Base-by-base conservation (phyloP, 2,113 vertebrate species). In the Spilogale gracilis region DNA sequence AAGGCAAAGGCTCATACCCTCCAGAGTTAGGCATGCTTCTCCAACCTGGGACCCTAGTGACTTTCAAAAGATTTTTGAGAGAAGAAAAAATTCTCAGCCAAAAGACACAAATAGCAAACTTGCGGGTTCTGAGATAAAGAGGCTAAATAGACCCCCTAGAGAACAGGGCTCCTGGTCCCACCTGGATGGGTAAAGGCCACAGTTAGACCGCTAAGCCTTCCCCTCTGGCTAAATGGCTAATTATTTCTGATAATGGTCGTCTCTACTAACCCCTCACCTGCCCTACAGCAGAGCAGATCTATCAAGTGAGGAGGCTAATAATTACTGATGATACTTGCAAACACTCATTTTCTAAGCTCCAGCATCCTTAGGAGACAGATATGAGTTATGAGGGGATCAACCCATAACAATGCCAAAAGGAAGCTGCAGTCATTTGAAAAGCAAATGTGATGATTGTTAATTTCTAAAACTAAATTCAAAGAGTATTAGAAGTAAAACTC, bases 291-390 rank as follows among this genome's bases (percentile, higher is more conserved):
- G 52, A 80, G 79, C 80, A 94, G 48, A 93, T 91, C 91, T 93
- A 54, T 74, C 54, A 38, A 45, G 50, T 56, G 43, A 92, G 56
- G 27, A 95, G 56, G 94, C 52, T 52, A 65, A 89, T 90, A 92
- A 97, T 97, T 97, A 95, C 52, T 45, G 52, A 60, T 87, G 76
- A 88, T 91, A 60, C 80, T 91, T 95, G 73, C 89, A 96, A 97
- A 98, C 52, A 95, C 27, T 97, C 97, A 96, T 90, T 97, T 81
- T 71, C 83, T 96, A 93, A 95, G 89, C 86, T 95, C 83, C 78
- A 25, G 54, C 79, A 84, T 95, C 91, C 96, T 95, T 85, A 73
- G 79, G 73, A 95, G 82, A 88, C 69, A 96, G 95, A 95, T 84
- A 78, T 0, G 17, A 89, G 71, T 86, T 87, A 52, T 23, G 65